These are phyloP conservation scores for Ceyx melanurus DNA, from an alignment of 2,113 vertebrate species.

Conservation along the genomic window DNA sequence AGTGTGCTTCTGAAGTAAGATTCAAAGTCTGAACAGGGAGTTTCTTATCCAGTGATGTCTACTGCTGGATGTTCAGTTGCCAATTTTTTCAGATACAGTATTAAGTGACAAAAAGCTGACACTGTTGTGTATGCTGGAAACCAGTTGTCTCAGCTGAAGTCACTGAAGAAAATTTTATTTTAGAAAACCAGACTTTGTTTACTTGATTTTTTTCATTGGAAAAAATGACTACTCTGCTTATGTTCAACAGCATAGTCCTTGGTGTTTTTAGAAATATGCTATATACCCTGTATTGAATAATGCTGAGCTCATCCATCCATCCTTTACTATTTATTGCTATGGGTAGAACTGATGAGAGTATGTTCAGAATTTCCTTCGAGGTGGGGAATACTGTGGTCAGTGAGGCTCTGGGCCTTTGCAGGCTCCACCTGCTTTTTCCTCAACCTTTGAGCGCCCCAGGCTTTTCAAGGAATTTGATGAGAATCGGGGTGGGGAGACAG, in stretches of 20 bases:
- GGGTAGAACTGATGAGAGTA: background rate
- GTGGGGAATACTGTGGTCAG: background rate
- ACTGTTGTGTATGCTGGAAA: background rate
- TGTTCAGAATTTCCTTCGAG: rapidly evolving
- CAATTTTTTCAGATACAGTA: background rate
- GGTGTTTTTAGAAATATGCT: background rate
- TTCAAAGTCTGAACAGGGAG: background rate
- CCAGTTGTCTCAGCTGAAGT: background rate
- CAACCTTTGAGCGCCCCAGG: background rate
- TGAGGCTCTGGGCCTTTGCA: background rate
- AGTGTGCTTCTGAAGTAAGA: background rate
- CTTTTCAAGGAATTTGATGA: background rate
- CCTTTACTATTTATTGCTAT: background rate
- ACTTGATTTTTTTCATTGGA: background rate
- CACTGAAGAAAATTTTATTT: background rate
- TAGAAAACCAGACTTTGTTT: background rate
- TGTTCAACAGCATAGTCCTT: background rate
- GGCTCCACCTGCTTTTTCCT: background rate
- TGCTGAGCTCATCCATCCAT: background rate
- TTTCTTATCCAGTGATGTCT: background rate
- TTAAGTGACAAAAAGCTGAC: background rate
- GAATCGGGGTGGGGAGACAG: background rate
- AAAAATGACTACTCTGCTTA: background rate
- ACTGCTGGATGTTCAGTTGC: background rate
- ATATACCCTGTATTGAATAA: background rate